These are phyloP conservation scores for Champsocephalus esox DNA, from an alignment of 2,797 vertebrate species.

Conservation along the genomic window DNA sequence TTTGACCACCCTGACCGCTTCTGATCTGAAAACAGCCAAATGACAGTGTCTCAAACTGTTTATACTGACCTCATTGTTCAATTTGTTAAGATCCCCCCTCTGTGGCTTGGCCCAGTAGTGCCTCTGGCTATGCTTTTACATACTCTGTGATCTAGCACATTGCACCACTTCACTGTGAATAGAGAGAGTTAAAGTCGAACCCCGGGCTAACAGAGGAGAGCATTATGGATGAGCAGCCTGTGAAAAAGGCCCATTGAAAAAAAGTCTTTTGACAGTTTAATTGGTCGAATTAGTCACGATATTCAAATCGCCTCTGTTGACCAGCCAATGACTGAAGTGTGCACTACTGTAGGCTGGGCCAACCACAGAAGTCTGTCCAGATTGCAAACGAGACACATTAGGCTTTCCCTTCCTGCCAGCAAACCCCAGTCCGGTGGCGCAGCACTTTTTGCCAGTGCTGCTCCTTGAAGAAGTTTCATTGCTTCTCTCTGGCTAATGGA, in stretches of 20 bases:
- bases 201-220: conserved; percentile 69
- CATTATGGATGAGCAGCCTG: conserved; percentile 80
- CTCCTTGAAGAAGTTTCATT: conserved; percentile 68
- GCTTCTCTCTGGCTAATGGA: conserved; percentile 76
- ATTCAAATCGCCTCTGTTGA: conserved; percentile 79
- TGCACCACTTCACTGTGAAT: conserved; percentile 76
- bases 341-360: conserved; percentile 63
- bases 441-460: conserved; percentile 56
- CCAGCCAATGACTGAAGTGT: conserved; percentile 78
- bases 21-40: conserved; percentile 63
- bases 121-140: conserved; percentile 74
- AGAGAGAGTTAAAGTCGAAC: conserved; percentile 74
- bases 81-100: conserved; percentile 62
- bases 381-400: conserved; percentile 78
- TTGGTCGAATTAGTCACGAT: conserved; percentile 83
- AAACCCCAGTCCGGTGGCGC: conserved; percentile 60
- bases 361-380: conserved; percentile 71
- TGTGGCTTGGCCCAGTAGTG: conserved; percentile 62
- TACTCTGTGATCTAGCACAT: conserved; percentile 77
- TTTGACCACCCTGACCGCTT: conserved; percentile 51
- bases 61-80: conserved; percentile 75
- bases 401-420: conserved; percentile 70
- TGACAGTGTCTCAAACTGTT: conserved; percentile 66
- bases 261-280: conserved; percentile 80
- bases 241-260: conserved; percentile 72